phyloP scores from a whole-genome alignment of 1,140 invertebrate species.

The Himalopsyche phryganea region DNA sequence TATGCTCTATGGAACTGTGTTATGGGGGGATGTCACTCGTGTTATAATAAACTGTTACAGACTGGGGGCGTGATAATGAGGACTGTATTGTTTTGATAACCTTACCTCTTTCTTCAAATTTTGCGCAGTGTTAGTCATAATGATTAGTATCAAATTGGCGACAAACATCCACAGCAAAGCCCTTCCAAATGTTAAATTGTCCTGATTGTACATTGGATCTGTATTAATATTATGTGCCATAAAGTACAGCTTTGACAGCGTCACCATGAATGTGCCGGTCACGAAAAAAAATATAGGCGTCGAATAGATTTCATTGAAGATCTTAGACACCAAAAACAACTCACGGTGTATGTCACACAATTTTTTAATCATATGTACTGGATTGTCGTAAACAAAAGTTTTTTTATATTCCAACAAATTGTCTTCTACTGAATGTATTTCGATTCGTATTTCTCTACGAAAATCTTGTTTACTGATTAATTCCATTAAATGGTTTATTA shows the following conservation, averaged over 20 bases:
- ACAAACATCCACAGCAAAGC: slow-evolving; percentile 13
- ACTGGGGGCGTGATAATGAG: no score
- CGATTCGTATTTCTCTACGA: neutral
- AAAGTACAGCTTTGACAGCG: slow-evolving; percentile 15
- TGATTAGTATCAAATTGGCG: no score
- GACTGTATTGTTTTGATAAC: no score
- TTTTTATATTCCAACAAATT: slow-evolving; percentile 8
- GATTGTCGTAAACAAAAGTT: slow-evolving; percentile 6
- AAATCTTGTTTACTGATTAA: neutral
- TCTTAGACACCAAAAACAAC: neutral
- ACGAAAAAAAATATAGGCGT: slow-evolving; percentile 5
- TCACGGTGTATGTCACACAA: slow-evolving; percentile 16
- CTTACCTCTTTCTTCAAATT: neutral
- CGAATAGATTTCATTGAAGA: slow-evolving; percentile 14
- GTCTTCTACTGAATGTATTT: neutral
- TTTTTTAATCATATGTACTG: slow-evolving; percentile 2
- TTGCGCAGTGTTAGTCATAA: neutral
- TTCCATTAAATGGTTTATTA: slow-evolving; percentile 12
- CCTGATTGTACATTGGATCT: no score
- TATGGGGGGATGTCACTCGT: no score
- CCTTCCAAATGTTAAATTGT: slow-evolving; percentile 7
- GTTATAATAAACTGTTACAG: no score
- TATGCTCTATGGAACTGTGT: no score
- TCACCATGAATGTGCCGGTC: slow-evolving; percentile 11
- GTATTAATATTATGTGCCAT: slow-evolving; percentile 1